Percentiles rank a stretch among this genome's conserved stretches.
These are phyloP conservation scores for Selene dorsalis DNA, from an alignment of 2,797 vertebrate species.

Conservation along the genomic window DNA sequence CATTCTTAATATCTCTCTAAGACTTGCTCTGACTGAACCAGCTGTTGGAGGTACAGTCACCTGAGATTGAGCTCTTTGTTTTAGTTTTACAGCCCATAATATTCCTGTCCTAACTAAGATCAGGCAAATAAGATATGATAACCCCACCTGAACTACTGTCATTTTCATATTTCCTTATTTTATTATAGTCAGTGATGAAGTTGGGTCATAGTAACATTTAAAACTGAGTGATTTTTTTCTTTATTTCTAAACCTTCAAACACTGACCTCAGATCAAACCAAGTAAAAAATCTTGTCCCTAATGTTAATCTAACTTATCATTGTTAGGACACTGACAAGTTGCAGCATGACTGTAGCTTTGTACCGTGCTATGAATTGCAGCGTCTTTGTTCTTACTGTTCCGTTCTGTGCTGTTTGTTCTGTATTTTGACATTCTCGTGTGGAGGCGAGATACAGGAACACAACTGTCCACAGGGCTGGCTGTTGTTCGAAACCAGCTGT, in stretches of 20 bases:
- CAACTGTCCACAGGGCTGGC: slow-evolving; percentile 46
- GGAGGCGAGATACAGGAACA: slow-evolving; percentile 5
- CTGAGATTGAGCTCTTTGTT: neutral
- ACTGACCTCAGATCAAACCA: too few relatives aligned
- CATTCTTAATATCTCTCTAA: slow-evolving; percentile 55
- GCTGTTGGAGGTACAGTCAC: slow-evolving; percentile 16
- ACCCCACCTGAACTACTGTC: too few relatives aligned
- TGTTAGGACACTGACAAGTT: too few relatives aligned
- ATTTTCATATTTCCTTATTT: too few relatives aligned
- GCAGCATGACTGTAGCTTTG: too few relatives aligned
- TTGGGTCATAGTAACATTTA: too few relatives aligned
- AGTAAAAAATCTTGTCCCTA: too few relatives aligned
- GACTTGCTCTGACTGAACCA: slow-evolving; percentile 26
- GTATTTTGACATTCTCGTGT: slow-evolving; percentile 6
- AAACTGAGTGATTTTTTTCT: too few relatives aligned
- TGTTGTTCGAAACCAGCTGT: slow-evolving; percentile 45
- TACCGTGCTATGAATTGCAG: neutral
- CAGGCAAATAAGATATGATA: too few relatives aligned
- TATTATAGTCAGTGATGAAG: too few relatives aligned
- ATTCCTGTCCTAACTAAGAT: neutral
- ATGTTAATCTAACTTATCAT: too few relatives aligned
- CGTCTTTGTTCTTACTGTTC: slow-evolving; percentile 1
- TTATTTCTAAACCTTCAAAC: too few relatives aligned
- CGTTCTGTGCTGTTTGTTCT: neutral
- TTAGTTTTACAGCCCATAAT: neutral